Evolutionary conservation across 2,797 vertebrate genomes (phyloP).

Genomic region (Yasuhikotakia modesta): DNA sequence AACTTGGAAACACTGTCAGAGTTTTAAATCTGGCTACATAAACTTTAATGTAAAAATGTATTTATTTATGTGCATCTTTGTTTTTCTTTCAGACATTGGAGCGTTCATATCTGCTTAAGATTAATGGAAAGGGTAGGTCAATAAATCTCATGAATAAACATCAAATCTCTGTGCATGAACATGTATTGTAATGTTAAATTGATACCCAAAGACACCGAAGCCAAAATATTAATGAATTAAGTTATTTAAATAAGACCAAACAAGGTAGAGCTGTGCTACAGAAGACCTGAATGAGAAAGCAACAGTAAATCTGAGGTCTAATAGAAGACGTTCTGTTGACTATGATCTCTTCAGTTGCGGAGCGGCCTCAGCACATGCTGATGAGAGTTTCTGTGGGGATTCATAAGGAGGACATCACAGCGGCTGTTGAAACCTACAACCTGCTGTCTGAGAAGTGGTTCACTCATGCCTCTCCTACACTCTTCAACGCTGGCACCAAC

Average conservation of each 20-base stretch:
- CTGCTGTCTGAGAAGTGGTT: constrained; percentile 97
- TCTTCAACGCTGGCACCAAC: constrained; percentile 97
- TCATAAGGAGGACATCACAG: constrained; percentile 84
- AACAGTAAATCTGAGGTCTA: background rate
- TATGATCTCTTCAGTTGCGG: constrained; percentile 78
- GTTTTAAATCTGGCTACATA: background rate
- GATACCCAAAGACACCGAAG: background rate
- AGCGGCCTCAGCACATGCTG: constrained; percentile 97
- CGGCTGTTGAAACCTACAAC: constrained; percentile 96
- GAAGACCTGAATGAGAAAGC: background rate
- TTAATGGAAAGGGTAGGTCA: constrained; percentile 86
- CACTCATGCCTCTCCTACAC: constrained; percentile 95
- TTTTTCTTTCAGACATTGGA: constrained; percentile 83
- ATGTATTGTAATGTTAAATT: background rate
- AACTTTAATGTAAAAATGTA: background rate
- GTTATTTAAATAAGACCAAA: too few species aligned
- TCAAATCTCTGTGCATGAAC: background rate
- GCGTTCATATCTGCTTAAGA: constrained; percentile 94
- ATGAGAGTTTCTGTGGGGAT: constrained; percentile 97
- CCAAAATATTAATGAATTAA: background rate
- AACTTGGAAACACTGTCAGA: background rate
- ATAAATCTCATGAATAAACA: background rate
- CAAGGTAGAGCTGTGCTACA: background rate
- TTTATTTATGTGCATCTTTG: background rate
- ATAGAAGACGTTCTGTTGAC: background rate